Base-by-base conservation (phyloP, 2,888 invertebrate genomes). In the Aleiodes testaceus region DNA sequence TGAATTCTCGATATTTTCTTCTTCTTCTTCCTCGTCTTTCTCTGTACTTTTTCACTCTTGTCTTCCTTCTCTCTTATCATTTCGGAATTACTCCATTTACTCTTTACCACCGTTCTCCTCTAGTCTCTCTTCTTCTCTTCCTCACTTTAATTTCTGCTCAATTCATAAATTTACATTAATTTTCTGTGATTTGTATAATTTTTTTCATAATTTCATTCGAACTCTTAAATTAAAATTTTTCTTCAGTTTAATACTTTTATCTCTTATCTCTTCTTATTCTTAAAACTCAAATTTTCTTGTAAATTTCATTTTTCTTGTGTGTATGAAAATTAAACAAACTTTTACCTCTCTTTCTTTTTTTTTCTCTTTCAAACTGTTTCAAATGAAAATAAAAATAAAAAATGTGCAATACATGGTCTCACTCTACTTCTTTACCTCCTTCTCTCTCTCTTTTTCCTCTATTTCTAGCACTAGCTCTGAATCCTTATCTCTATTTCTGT, bases 251-350 rank as follows among this genome's bases (percentile, higher is more conserved):
- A 49, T 47, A 14, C 63, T 72, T 45, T 69, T 66, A 30, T 30
- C 20, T 72, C 20, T 22, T 16, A 64, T 52, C 49, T 47, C 65
- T 72, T 65, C 49, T 72, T 55, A 47, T 63, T 68, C 67, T 72
- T 36, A 36, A 72, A 69, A 72, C 53, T 65, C 20, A 69, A 55
- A 61, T 47, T 59, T 26, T 49, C 16, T 55, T 71, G 36, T 65
- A 59, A 70, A 49, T 55, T 44, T 66, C n/a, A 50, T 69, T 72
- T 59, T 44, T 9, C 9, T 3, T 9, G 9, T 36, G 7, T 36
- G 36, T 36, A 36, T 36, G 9, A 36, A 36, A 36, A 36, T 11
- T 7, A 3, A 9, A 36, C 6, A 36, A 36, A 36, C 36, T 36
- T 36, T 75, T 26, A 73, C 71, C 47, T 49, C n/a, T 22, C 16